A percentile compares a stretch with the other conserved stretches of the same genome.
Evolutionary conservation across 2,113 vertebrate genomes (phyloP).

Genomic region (Oncorhynchus nerka): DNA sequence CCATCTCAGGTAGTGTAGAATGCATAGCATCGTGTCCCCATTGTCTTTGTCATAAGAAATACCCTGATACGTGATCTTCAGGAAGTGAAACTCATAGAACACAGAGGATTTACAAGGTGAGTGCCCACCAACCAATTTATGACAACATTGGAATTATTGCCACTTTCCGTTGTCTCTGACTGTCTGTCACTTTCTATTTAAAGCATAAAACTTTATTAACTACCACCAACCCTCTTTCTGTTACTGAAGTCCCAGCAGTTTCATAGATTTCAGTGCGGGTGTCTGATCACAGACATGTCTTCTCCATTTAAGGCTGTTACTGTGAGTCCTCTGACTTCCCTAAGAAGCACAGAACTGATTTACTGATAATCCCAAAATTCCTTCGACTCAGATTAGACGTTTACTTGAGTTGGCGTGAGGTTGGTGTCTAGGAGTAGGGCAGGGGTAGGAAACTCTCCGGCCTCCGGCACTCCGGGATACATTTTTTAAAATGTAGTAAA

Average conservation of each 20-base stretch:
- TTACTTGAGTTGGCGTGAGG: constrained; percentile 50
- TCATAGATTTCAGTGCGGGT: background rate
- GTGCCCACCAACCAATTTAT: background rate
- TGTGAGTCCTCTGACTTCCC: constrained; percentile 14
- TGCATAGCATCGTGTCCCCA: background rate
- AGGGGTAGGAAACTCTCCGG: too few relatives aligned
- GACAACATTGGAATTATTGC: background rate
- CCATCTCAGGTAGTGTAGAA: background rate
- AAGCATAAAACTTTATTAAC: background rate
- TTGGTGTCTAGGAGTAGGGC: background rate
- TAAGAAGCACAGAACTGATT: constrained; percentile 36
- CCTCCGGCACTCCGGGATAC: too few relatives aligned
- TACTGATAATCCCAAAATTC: constrained; percentile 50
- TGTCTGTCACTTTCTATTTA: background rate
- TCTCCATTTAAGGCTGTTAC: constrained; percentile 55
- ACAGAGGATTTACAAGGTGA: background rate
- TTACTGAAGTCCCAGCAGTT: constrained; percentile 11
- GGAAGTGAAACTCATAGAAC: background rate
- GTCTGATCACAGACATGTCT: background rate
- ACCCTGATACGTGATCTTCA: background rate
- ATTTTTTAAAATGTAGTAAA: too few relatives aligned
- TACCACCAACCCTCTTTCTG: background rate
- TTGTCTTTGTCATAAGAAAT: background rate
- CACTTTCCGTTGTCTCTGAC: background rate
- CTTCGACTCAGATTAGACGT: constrained; percentile 48